Base-by-base conservation (phyloP, 2,797 vertebrate species). In the Oceanodroma leucorhoa region DNA sequence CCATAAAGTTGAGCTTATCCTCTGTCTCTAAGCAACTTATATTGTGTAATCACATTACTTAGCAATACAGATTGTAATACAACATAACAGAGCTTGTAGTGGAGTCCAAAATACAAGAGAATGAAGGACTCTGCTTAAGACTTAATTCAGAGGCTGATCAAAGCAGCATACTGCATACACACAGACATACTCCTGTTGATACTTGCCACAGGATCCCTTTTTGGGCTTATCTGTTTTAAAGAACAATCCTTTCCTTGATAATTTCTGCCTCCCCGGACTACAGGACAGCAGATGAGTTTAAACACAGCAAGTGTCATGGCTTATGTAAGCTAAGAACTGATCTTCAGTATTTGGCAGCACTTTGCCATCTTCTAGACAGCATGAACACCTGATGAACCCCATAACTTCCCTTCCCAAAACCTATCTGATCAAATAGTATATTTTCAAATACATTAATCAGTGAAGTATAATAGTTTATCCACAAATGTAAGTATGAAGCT, bases 161-260 rank as follows among this genome's bases (percentile, higher is more conserved):
- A 10, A 87, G n/a, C 5, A 36, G 14, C 36, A 48, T 6, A 48
- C 5, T 61, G 29, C 45, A 30, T 9, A 51, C 10, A 34, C 17
- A 34, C 1, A 71, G 21, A 20, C 4, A 24, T 27, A 36, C 0
- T 58, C 23, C 40, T 54, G 14, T 14, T 46, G 13, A 0, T 51
- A 46, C 17, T 46, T 86, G 14, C 9, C 26, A 64, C 0, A 48
- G 10, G 12, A 83, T 16, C 16, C 10, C 3, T 45, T 71, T 86
- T 29, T 29, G 14, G 24, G 23, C 3, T 55, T 1, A 51, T n/a
- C 23, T 78, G 3, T 72, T 71, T 58, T 16, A 41, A 36, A 13
- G 26, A 73, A 71, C 21, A 82, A 36, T 36, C 4, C 7, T 27
- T 82, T 58, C 16, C 41, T 62, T 45, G 4, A 54, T 60, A 0